A percentile compares a stretch with the other conserved stretches of the same genome.
These are phyloP conservation scores for Acleris emargana DNA, from an alignment of 2,888 invertebrate genomes.

Conservation along the genomic window DNA sequence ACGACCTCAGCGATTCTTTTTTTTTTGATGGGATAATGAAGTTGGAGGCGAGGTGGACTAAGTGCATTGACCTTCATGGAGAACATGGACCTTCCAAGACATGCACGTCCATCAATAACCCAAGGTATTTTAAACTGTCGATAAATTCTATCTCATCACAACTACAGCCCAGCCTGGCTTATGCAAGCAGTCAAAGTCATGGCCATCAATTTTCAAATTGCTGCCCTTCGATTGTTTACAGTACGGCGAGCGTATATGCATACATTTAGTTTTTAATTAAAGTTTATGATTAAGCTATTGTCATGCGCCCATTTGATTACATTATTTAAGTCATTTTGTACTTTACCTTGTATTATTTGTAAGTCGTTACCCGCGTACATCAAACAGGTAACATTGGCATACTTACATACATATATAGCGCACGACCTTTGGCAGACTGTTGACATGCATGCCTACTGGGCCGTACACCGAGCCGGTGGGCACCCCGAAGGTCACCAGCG, in stretches of 20 bases:
- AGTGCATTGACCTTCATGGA: too few relatives aligned
- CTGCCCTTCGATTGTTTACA: slow-evolving; percentile 3
- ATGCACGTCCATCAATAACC: slow-evolving; percentile 11
- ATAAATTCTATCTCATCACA: slow-evolving; percentile 15
- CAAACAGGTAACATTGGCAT: slow-evolving; percentile 41
- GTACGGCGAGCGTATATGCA: slow-evolving; percentile 33
- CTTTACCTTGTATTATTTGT: neutral
- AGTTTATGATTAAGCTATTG: slow-evolving; percentile 34
- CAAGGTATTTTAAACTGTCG: slow-evolving; percentile 17
- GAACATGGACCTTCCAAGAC: slow-evolving; percentile 19
- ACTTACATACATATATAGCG: slow-evolving; percentile 34
- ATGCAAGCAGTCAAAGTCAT: slow-evolving; percentile 31
- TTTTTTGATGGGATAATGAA: too few relatives aligned
- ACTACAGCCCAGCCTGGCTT: neutral
- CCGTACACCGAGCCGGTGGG: slow-evolving; percentile 41
- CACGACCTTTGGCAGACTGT: slow-evolving; percentile 37
- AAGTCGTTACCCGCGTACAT: slow-evolving; percentile 29
- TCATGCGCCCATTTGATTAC: slow-evolving; percentile 37
- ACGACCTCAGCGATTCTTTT: too few relatives aligned
- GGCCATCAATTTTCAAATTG: slow-evolving; percentile 17
- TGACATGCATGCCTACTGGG: slow-evolving; percentile 40
- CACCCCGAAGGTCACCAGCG: slow-evolving; percentile 24
- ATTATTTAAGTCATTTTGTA: slow-evolving; percentile 33
- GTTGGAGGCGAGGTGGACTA: too few relatives aligned
- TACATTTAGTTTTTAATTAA: slow-evolving; percentile 26